Base-by-base conservation (phyloP, 1,140 invertebrate species). In the Aphelinus atriplicis region DNA sequence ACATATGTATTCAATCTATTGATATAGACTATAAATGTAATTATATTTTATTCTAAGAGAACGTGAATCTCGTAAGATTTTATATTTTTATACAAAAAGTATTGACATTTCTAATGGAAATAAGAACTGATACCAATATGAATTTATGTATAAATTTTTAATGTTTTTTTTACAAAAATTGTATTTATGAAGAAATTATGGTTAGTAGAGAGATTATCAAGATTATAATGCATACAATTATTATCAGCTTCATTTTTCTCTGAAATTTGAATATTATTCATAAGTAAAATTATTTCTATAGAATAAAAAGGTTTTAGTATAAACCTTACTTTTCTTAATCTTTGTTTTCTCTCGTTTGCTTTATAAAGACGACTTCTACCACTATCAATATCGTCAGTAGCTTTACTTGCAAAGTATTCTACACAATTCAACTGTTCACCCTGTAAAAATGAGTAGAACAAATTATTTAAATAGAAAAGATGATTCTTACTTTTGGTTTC, bases 361-460 rank as follows among this genome's bases (percentile, higher is more conserved):
- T 92, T 84, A 1, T 90, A 90, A 57, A 93, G 83, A 93, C 90
- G 79, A 89, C 86, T 47, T 78, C 92, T 92, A 63, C 94, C 92
- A 76, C 78, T 83, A 68, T 90, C 91, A 71, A 94, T 89, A 83
- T 91, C 90, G 79, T 92, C 89, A 55, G 89, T 89, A 5, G 93
- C 92, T 84, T 90, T 89, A 82, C 90, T 88, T 71, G 93, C 92
- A 87, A 92, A 93, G 88, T 92, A 91, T 87, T 94, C 92, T 72
- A 94, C 91, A 76, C 90, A 91, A 84, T 93, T 91, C 78, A 94
- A 84, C 80, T 92, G 90, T 78, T 93, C 92, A 82, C 93, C 92
- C 92, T 93, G 82, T 2, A 73, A 88, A 77, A 66, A 71, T 57
- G 55, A 75, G n/a, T 50, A 26, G 26, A 61, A 55, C 51, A 2